Percentiles rank a stretch among this genome's conserved stretches.
phyloP scores from a whole-genome alignment of 2,797 vertebrate genomes.

The Coracias cyanogaster region DNA sequence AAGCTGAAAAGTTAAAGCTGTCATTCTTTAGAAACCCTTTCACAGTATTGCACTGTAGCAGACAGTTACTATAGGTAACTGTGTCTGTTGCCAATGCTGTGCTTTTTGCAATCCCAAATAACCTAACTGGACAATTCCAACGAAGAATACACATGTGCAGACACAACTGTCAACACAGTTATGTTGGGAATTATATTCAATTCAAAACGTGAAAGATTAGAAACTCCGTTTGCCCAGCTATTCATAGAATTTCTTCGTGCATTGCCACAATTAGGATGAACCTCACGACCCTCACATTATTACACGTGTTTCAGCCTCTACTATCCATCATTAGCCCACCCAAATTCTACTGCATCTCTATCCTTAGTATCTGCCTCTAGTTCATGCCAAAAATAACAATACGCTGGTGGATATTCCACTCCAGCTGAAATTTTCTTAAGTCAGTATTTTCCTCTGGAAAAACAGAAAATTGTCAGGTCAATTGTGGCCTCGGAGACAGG shows the following conservation, averaged over 20 bases:
- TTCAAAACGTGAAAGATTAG: neutral
- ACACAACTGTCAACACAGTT: neutral
- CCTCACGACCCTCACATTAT: neutral
- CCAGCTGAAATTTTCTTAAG: neutral
- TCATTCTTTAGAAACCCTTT: neutral
- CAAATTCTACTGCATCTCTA: neutral
- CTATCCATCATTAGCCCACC: neutral
- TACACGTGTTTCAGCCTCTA: neutral
- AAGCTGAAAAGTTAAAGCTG: neutral
- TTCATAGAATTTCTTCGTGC: neutral
- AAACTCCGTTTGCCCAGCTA: neutral
- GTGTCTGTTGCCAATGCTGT: no score
- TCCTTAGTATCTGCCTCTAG: neutral
- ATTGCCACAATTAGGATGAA: neutral
- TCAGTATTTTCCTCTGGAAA: neutral
- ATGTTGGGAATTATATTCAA: neutral
- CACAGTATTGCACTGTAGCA: neutral
- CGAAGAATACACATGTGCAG: neutral
- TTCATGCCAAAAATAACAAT: neutral
- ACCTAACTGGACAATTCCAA: neutral
- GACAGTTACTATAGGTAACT: no score
- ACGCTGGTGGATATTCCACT: neutral
- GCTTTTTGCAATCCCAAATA: neutral
- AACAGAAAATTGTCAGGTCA: neutral
- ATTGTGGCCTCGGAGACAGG: neutral